Percentiles rank a stretch among this genome's conserved stretches.
Conservation (phyloP, 2,113 vertebrate genomes). For the Oncorhynchus gorbuscha region DNA sequence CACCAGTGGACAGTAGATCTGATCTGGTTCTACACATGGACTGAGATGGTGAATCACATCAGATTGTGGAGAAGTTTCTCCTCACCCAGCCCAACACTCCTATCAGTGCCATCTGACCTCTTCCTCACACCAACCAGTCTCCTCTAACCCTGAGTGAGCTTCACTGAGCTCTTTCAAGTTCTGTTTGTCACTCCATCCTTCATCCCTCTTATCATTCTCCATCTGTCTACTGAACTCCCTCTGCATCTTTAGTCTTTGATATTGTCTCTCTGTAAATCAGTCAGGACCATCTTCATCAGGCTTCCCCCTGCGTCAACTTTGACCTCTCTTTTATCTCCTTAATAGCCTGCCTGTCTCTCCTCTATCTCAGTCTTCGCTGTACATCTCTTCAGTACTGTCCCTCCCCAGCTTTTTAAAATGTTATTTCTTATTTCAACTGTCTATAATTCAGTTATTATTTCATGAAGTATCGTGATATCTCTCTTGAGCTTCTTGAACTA, state of each 20-base stretch:
- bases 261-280: background rate
- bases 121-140: too few species aligned
- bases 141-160: too few species aligned
- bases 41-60: too few species aligned
- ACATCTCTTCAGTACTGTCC: background rate
- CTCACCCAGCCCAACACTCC: too few species aligned
- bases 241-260: background rate
- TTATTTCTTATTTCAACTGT: background rate
- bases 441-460: background rate
- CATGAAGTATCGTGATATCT: background rate
- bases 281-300: background rate
- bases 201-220: background rate
- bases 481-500: background rate
- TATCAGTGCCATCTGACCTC: too few species aligned
- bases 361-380: background rate
- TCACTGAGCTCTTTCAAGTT: background rate
- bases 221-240: background rate
- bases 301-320: background rate
- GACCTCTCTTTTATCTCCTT: background rate
- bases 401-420: too few species aligned
- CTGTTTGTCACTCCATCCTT: background rate
- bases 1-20: too few species aligned
- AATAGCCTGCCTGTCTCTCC: background rate
- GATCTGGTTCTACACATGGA: too few species aligned
- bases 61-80: too few species aligned